A percentile compares a stretch with the other conserved stretches of the same genome.
These are phyloP conservation scores for Drosophila repletoides DNA, from an alignment of 1,140 invertebrate species.

Conservation along the genomic window DNA sequence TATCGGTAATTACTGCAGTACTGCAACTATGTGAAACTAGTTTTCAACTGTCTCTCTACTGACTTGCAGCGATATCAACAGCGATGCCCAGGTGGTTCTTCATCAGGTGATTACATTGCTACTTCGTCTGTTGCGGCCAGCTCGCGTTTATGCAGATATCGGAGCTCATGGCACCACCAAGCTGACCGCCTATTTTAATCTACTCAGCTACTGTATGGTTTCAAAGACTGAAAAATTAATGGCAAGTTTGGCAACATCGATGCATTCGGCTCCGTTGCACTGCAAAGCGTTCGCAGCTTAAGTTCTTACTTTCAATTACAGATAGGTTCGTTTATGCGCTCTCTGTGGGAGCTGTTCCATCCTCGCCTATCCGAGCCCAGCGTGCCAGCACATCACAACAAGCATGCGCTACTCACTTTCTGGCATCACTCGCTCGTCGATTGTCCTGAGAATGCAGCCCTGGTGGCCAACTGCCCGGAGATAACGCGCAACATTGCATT, in stretches of 20 bases:
- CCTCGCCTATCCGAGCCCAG: conserved; percentile 97
- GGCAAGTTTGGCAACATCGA: conserved; percentile 84
- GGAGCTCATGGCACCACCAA: conserved; percentile 94
- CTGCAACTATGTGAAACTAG: background rate
- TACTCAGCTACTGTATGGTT: conserved; percentile 94
- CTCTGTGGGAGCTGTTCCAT: conserved; percentile 96
- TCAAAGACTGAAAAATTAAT: conserved; percentile 95
- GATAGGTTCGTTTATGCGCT: conserved; percentile 94
- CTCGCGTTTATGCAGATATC: conserved; percentile 92
- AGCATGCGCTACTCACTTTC: conserved; percentile 94
- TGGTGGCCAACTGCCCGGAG: conserved; percentile 92
- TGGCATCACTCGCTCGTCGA: conserved; percentile 96
- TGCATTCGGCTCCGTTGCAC: conserved; percentile 13
- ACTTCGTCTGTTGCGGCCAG: conserved; percentile 89
- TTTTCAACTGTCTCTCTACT: background rate
- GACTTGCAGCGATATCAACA: conserved; percentile 83
- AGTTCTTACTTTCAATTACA: conserved; percentile 81
- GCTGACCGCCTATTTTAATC: conserved; percentile 94
- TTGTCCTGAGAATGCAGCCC: conserved; percentile 95
- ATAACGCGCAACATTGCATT: conserved; percentile 92
- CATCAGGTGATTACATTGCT: conserved; percentile 94
- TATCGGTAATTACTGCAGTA: conserved; percentile 54
- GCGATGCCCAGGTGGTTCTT: conserved; percentile 90
- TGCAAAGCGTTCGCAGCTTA: conserved; percentile 5
- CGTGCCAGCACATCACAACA: conserved; percentile 97